A percentile compares a stretch with the other conserved stretches of the same genome.
phyloP scores from a whole-genome alignment of 2,113 vertebrate genomes.

The Candoia aspera region DNA sequence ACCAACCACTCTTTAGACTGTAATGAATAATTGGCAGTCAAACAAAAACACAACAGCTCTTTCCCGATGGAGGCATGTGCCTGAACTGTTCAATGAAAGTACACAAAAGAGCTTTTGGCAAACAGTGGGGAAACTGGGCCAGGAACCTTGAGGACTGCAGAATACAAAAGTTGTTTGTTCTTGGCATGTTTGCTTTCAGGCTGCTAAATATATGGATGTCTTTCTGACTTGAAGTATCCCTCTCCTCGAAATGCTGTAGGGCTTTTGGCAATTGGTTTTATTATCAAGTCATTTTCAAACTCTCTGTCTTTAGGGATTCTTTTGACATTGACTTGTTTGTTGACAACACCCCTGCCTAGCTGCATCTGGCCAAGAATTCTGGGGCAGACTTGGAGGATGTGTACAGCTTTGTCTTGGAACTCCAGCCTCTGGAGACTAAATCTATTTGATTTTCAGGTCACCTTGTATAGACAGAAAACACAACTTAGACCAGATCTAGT shows the following conservation, averaged over 20 bases:
- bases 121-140: neutral
- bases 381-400: neutral
- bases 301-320: neutral
- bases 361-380: neutral
- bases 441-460: neutral
- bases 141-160: neutral
- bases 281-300: neutral
- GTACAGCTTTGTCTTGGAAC: neutral
- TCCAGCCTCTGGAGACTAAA: neutral
- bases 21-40: conserved; percentile 19
- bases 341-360: neutral
- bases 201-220: neutral
- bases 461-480: neutral
- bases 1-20: neutral
- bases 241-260: neutral
- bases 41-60: neutral
- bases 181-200: neutral
- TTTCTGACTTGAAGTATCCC: neutral
- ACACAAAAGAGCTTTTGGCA: neutral
- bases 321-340: neutral
- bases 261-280: neutral
- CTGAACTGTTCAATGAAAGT: conserved; percentile 2
- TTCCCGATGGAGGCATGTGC: conserved; percentile 7
- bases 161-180: conserved; percentile 5
- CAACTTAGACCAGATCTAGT: neutral